Evolutionary conservation across 2,113 vertebrate genomes (phyloP).

Genomic region (Chamaea fasciata): DNA sequence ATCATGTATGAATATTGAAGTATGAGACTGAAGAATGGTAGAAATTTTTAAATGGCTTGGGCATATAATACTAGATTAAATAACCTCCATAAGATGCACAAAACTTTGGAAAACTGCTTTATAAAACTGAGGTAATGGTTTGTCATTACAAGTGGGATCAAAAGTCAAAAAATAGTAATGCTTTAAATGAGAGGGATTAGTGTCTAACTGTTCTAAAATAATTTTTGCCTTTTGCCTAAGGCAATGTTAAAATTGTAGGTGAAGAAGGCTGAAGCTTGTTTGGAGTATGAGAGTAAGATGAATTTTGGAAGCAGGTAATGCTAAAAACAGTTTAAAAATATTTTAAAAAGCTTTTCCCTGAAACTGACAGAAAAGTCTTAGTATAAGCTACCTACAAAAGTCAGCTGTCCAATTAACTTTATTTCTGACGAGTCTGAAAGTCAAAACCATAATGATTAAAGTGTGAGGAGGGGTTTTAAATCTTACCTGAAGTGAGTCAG

Average conservation of each 20-base stretch:
- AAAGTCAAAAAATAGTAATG: neutral
- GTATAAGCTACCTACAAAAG: neutral
- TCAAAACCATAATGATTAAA: neutral
- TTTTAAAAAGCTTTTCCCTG: neutral
- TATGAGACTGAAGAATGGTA: neutral
- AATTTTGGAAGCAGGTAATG: neutral
- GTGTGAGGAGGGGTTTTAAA: neutral
- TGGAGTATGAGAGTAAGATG: neutral
- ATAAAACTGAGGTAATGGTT: neutral
- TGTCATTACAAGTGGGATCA: neutral
- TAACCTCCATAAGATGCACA: neutral
- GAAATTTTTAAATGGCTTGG: neutral
- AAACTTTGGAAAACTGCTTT: neutral
- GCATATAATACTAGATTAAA: neutral
- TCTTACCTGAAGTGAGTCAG: neutral
- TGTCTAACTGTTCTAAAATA: neutral
- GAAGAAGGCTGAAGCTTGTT: neutral
- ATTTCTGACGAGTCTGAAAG: neutral
- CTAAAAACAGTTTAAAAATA: neutral
- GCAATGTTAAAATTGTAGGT: neutral
- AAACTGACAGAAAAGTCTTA: neutral
- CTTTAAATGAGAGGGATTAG: neutral
- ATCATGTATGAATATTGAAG: neutral
- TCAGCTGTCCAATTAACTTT: neutral
- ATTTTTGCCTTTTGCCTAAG: neutral